Base-by-base conservation (phyloP, 2,113 vertebrate genomes). In the Pseudorhombus dupliciocellatus region DNA sequence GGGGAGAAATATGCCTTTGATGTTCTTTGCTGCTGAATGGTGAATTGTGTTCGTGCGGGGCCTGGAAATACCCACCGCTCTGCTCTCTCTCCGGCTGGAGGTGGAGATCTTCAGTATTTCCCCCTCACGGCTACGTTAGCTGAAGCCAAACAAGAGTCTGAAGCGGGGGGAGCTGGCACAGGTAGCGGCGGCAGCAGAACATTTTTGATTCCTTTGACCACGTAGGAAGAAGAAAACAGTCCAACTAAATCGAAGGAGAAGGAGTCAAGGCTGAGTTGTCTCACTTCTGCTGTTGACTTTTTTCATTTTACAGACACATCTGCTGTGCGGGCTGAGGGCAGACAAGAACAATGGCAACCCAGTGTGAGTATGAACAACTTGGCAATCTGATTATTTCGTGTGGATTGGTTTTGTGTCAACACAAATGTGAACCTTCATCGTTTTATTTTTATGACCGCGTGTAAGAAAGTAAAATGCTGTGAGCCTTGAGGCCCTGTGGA, bases 271-370 rank as follows among this genome's bases (percentile, higher is more conserved):
- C 4, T 3, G 61, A 79, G 44, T 75, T 79, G 37, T 22, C 69
- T 77, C 21, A 91, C 71, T 84, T 76, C n/a, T 5, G 51, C 9
- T 65, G 30, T 87, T 55, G 60, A 44, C 51, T 37, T 62, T 1
- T 56, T 70, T 67, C 9, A 7, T 70, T 79, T 64, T 51, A 5
- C 88, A 94, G 94, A 90, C 67, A 87, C 75, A 94, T 91, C 95
- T 94, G 93, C 73, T 87, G 74, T 92, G 88, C 89, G 81, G 89
- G 80, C 91, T 91, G 72, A 92, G 84, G 93, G 92, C 83, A 93
- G 92, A 87, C 89, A 89, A 89, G 91, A 90, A 96, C 94, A 89
- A 99, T 99, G 97, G 96, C 97, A 90, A 97, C 96, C 85, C 97
- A 99, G 96, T 96, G 96, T 99, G 89, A 89, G 93, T 94, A 84